phyloP scores from a whole-genome alignment of 37 sponge, comb jelly and placozoan genomes.

The Crambe crambe region DNA sequence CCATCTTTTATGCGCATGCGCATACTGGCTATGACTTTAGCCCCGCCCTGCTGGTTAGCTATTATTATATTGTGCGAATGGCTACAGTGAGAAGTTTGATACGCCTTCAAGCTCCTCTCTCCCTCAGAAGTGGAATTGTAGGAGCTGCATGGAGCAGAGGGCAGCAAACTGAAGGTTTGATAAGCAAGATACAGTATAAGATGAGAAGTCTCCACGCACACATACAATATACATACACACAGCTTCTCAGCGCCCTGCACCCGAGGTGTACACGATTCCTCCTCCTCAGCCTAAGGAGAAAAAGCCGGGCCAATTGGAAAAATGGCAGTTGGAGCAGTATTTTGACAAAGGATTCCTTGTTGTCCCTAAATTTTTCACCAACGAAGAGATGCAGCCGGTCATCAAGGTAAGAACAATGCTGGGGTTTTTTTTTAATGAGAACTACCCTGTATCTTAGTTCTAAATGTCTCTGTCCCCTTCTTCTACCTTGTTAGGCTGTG shows the following conservation, averaged over 20 bases:
- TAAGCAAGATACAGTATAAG: too few relatives aligned
- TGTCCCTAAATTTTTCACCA: conserved; percentile 68
- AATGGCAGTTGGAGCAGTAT: conserved; percentile 72
- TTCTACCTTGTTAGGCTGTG: too few relatives aligned
- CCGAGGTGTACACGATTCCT: conserved; percentile 59
- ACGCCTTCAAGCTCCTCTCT: too few relatives aligned
- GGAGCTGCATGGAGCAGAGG: not conserved
- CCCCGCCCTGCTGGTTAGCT: too few relatives aligned
- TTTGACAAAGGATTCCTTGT: conserved; percentile 77
- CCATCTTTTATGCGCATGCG: too few relatives aligned
- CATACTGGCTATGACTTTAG: too few relatives aligned
- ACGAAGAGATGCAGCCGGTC: conserved; percentile 68
- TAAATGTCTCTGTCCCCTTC: too few relatives aligned
- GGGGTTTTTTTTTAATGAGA: not conserved
- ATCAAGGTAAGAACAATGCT: conserved; percentile 42
- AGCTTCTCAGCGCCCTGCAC: conserved; percentile 18
- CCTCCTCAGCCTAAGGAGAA: conserved; percentile 62
- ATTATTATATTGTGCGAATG: too few relatives aligned
- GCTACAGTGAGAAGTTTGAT: too few relatives aligned
- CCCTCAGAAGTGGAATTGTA: not conserved
- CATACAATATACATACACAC: too few relatives aligned
- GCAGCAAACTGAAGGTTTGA: not conserved
- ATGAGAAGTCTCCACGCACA: too few relatives aligned
- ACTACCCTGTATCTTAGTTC: too few relatives aligned
- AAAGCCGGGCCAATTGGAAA: conserved; percentile 75